Evolutionary conservation across 2,888 invertebrate species (phyloP), one percentile per base, ranked within the genome.

Genomic region (Drosophila eohydei): DNA sequence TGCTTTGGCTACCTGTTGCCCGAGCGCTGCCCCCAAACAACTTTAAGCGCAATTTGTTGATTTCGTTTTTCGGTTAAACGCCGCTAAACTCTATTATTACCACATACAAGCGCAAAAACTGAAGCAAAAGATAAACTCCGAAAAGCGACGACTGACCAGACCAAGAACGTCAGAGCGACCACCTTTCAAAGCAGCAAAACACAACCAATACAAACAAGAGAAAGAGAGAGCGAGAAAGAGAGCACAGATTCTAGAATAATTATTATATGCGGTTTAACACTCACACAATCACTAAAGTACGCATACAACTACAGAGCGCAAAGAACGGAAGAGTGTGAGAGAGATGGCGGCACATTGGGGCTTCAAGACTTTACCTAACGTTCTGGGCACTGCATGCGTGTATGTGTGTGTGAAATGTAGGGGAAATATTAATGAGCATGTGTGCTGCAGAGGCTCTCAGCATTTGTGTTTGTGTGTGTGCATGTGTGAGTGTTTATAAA

Each of bases 291-390:
- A 54, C 54, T 51, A 30, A 1, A 9, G 3, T 14, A 56, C 76
- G 40, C 65, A 66, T 46, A 68, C 73, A 69, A 69, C 60, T 66
- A 62, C 51, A 62, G 41, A 46, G 59, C 38, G 32, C 32, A 44
- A 50, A 61, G 28, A 64, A 64, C 56, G 40, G 60, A 54, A 44
- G 60, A 54, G 48, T 38, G 57, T 14, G 55, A 67, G 61, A 40
- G 70, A 65, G 72, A 65, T 51, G 69, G 66, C 50, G 41, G 44
- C 36, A 68, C 46, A 61, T 76, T 67, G 74, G 65, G 50, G 82
- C 83, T 80, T 67, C 68, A 83, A 88, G 89, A 80, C 78, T 83
- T 75, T 88, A 65, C 78, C 83, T 86, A 88, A 88, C 80, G 78
- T 72, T 82, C 69, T 67, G 58, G 58, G 67, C 66, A 44, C 40